Evolutionary conservation across 2,888 invertebrate genomes (phyloP).

Genomic region (Sinelater perroti): DNA sequence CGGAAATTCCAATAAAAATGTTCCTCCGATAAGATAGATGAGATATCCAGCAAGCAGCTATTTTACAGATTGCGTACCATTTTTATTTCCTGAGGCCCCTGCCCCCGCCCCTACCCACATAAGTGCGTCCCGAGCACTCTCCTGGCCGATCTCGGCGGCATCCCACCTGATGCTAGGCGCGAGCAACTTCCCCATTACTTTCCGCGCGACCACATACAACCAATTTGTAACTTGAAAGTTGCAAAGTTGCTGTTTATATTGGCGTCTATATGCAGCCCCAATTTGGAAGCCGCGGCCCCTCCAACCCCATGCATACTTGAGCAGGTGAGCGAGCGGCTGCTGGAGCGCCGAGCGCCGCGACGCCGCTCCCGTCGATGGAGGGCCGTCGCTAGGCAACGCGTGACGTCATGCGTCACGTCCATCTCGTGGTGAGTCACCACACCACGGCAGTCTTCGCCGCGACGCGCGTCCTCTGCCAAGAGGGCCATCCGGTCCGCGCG

Average conservation of each 20-base stretch:
- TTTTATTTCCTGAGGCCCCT: conserved; percentile 5
- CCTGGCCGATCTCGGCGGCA: conserved; percentile 9
- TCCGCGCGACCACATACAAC: conserved; percentile 29
- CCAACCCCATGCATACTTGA: conserved; percentile 42
- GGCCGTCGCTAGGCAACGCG: conserved; percentile 46
- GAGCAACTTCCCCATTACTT: conserved; percentile 13
- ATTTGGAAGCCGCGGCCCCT: conserved; percentile 38
- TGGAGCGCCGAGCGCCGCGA: conserved; percentile 39
- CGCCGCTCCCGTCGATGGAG: conserved; percentile 37
- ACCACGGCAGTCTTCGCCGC: conserved; percentile 35
- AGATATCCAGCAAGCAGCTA: background rate
- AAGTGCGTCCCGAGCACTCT: no score
- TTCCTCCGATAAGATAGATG: background rate
- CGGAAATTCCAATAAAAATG: background rate
- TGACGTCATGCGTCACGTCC: conserved; percentile 45
- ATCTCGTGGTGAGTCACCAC: conserved; percentile 45
- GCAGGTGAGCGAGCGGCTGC: conserved; percentile 36
- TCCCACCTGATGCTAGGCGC: conserved; percentile 14
- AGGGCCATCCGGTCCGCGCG: background rate
- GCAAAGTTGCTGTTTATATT: conserved; percentile 35
- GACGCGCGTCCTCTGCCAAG: conserved; percentile 32
- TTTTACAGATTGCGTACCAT: conserved; percentile 8
- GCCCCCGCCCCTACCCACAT: background rate
- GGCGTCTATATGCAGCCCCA: conserved; percentile 36
- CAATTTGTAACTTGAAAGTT: conserved; percentile 37